Percentiles rank a stretch among this genome's conserved stretches.
phyloP scores from a whole-genome alignment of 1,140 invertebrate species.

The Neodiprion lecontei region DNA sequence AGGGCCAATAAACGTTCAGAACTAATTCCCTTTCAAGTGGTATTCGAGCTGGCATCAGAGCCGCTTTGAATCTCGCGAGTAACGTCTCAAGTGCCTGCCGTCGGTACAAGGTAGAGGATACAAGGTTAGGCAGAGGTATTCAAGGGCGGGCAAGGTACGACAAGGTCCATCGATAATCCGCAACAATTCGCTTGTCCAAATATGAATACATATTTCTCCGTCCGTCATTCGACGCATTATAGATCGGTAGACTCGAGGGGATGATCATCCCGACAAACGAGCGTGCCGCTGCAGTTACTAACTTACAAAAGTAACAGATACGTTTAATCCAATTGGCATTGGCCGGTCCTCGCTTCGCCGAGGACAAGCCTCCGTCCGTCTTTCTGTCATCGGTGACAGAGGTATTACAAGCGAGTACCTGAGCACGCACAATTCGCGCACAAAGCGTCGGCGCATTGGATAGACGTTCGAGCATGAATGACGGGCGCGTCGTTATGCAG shows the following conservation, averaged over 20 bases:
- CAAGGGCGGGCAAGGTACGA: too few relatives aligned
- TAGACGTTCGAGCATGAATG: background rate
- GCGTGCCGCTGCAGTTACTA: background rate
- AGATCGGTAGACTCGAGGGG: background rate
- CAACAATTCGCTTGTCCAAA: background rate
- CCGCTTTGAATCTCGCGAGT: background rate
- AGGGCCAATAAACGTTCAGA: background rate
- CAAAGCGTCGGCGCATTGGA: background rate
- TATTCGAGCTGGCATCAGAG: background rate
- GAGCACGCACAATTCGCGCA: background rate
- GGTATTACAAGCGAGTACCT: conserved; percentile 1
- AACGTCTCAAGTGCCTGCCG: background rate
- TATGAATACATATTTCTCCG: background rate
- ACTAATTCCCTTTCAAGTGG: too few relatives aligned
- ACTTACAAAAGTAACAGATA: conserved; percentile 53
- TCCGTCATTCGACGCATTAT: background rate
- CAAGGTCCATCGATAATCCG: too few relatives aligned
- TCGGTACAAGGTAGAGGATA: too few relatives aligned
- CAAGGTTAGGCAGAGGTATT: background rate
- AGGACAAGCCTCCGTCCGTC: background rate
- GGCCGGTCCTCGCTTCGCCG: background rate
- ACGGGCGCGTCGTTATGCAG: background rate
- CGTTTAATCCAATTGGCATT: conserved; percentile 55
- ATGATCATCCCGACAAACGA: background rate
- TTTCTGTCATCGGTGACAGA: background rate